Base-by-base conservation (phyloP, 1,140 invertebrate species). In the Micrasema minimum region DNA sequence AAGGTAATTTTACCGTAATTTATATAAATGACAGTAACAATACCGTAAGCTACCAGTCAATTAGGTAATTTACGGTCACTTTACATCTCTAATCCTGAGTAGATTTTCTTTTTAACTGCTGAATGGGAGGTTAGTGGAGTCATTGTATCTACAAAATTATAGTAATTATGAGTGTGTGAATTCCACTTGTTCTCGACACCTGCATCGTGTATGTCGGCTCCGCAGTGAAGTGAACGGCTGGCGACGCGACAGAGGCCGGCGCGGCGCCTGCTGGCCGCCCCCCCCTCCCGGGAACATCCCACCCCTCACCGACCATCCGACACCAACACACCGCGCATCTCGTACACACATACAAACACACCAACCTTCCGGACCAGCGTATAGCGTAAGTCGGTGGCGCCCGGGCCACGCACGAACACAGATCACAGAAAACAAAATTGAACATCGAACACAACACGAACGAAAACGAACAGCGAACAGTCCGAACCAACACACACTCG, bases 241-340 rank as follows among this genome's bases (percentile, higher is more conserved):
- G 50, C 26, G 14, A 26, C 72, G 50, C 26, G 14, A 26, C 72
- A 57, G 72, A 62, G 67, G 68, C 68, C 67, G 73, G 73, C 73
- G 73, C 67, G 73, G 73, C 73, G 73, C 72, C 72, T 66, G 61
- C 48, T 41, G 23, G 31, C 67, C 35, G 61, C 31, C 43, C 20
- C 43, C 64, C 62, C 38, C 10, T 41, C 16, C 70, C 51, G 53
- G 26, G 26, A 37, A 14, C 53, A 50, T 65, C 38, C 61, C 11
- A 18, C 43, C 22, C 61, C 5, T 2, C 61, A 9, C 43, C n/a
- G 31, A 5, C 5, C 37, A 61, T 26, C 57, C 16, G 0, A 11
- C 38, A 22, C 26, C 26, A 31, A 7, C 7, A 7, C 26, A 4
- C 7, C 26, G n/a, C n/a, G n/a, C n/a, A n/a, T n/a, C n/a, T n/a